A percentile compares a stretch with the other conserved stretches of the same genome.
Evolutionary conservation across 2,797 vertebrate species (phyloP).

Genomic region (Melanotaenia pygmaea): DNA sequence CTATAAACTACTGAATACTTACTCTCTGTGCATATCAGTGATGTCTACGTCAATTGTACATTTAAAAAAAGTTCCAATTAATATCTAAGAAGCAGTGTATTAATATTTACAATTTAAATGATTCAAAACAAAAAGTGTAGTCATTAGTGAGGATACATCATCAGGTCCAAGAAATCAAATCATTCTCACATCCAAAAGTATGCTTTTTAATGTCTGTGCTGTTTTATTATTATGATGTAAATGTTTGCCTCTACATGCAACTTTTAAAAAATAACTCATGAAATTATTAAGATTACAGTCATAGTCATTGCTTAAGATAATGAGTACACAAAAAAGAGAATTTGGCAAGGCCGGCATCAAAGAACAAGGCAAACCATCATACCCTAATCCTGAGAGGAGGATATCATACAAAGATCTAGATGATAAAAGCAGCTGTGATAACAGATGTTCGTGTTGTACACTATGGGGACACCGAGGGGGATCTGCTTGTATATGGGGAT

Average conservation of each 20-base stretch:
- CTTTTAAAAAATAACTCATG: slow-evolving; percentile 47
- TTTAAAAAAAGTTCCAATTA: not conserved
- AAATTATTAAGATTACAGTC: slow-evolving; percentile 36
- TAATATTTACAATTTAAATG: not conserved
- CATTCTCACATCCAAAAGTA: slow-evolving; percentile 11
- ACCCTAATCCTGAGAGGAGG: slow-evolving; percentile 53
- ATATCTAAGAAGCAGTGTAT: not conserved
- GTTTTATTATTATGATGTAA: slow-evolving; percentile 34
- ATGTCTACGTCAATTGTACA: not conserved
- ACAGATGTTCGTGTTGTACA: slow-evolving; percentile 73
- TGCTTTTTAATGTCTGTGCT: slow-evolving; percentile 16
- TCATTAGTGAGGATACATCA: not conserved
- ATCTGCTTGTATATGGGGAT: slow-evolving; percentile 55
- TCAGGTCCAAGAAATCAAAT: not conserved
- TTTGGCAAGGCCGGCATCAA: slow-evolving; percentile 48
- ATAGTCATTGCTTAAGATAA: slow-evolving; percentile 34
- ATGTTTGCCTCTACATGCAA: slow-evolving; percentile 12
- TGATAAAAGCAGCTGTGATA: slow-evolving; percentile 74
- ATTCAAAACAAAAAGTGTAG: not conserved
- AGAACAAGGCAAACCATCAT: slow-evolving; percentile 60
- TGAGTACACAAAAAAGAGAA: slow-evolving; percentile 45
- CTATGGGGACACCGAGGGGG: slow-evolving; percentile 52
- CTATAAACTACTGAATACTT: not conserved
- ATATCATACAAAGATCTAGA: slow-evolving; percentile 60
- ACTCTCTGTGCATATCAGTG: not conserved